Percentiles rank a stretch among this genome's conserved stretches.
Evolutionary conservation across 2,797 vertebrate genomes (phyloP).

Genomic region (Ataeniobius toweri): DNA sequence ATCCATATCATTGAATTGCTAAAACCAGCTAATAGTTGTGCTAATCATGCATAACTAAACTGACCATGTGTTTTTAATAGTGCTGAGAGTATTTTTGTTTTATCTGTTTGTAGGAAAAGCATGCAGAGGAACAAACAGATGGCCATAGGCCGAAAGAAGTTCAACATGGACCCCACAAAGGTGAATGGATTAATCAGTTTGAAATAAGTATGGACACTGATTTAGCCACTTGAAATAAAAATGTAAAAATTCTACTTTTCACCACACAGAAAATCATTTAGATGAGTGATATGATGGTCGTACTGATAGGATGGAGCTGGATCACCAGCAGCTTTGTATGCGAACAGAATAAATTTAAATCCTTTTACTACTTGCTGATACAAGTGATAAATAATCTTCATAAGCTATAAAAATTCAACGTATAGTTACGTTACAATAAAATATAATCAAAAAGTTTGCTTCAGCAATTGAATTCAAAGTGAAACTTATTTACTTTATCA

Average conservation of each 20-base stretch:
- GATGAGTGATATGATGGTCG: not conserved
- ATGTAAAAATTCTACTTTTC: not conserved
- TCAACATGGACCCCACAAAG: conserved; percentile 98
- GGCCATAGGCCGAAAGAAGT: conserved; percentile 96
- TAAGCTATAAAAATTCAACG: not conserved
- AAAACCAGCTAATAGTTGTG: not conserved
- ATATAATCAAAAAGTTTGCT: not conserved
- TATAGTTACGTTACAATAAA: not conserved
- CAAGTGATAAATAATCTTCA: not conserved
- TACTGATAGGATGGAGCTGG: no score
- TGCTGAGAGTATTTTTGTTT: not conserved
- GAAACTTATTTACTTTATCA: no score
- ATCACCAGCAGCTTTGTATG: no score
- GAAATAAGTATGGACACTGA: not conserved
- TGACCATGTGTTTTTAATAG: not conserved
- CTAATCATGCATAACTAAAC: not conserved
- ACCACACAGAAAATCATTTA: not conserved
- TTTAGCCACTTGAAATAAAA: not conserved
- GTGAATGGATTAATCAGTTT: conserved; percentile 62
- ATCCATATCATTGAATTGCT: not conserved
- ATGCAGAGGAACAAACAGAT: conserved; percentile 98
- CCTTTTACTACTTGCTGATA: not conserved
- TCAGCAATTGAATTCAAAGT: not conserved
- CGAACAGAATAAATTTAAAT: not conserved
- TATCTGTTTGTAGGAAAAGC: conserved; percentile 85